These are phyloP conservation scores for Charadrius vociferus DNA, from an alignment of 2,113 vertebrate genomes.

Conservation along the genomic window DNA sequence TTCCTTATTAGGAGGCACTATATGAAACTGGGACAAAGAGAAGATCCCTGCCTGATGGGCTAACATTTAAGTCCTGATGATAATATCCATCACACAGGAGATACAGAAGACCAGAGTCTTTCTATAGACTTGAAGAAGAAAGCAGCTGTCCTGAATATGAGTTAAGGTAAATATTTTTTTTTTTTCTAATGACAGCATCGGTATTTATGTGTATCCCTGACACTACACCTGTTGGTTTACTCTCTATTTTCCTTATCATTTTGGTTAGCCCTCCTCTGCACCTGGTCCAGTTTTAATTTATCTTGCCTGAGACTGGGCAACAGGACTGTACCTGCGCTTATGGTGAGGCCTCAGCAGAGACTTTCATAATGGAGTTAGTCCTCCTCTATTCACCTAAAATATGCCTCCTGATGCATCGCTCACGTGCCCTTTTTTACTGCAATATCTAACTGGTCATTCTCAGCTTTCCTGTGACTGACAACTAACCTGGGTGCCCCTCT, in stretches of 20 bases:
- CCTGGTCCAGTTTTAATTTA: neutral
- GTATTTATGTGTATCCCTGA: neutral
- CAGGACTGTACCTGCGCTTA: neutral
- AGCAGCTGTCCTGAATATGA: neutral
- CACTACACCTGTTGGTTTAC: neutral
- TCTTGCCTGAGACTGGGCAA: neutral
- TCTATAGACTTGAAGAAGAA: neutral
- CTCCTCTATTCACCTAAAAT: neutral
- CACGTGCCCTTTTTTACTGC: neutral
- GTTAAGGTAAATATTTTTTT: fast-evolving
- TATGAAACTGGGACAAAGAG: neutral
- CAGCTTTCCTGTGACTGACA: neutral
- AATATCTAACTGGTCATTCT: neutral
- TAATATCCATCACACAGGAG: neutral
- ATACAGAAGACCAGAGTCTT: neutral
- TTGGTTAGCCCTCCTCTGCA: neutral
- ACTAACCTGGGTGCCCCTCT: neutral
- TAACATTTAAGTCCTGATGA: neutral
- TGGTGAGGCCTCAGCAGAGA: neutral
- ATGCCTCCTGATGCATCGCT: neutral
- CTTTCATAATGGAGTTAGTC: neutral
- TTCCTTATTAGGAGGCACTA: neutral
- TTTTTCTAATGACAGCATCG: neutral
- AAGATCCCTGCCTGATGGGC: neutral
- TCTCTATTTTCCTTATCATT: neutral